Base-by-base conservation (phyloP, 2,797 vertebrate genomes). In the Protosalanx chinensis region DNA sequence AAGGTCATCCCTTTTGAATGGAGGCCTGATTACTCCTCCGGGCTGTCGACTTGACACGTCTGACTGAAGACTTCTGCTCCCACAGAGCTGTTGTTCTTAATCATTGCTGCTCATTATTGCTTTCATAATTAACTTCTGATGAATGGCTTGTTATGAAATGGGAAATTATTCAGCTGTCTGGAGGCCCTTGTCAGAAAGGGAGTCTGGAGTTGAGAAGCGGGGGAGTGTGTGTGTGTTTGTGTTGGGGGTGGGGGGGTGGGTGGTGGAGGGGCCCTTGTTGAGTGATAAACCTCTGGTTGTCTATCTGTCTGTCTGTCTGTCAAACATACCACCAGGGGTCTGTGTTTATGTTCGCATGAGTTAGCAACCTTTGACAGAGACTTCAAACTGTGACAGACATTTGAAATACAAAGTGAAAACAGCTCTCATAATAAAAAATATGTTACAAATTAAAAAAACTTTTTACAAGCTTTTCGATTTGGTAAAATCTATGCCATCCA, bases 61-160 rank as follows among this genome's bases (percentile, higher is more conserved):
- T 67, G 73, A 65, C 66, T 56, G 46, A 59, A 61, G 20, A 59
- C 30, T 35, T 53, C 69, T 72, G n/a, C 35, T 66, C 7, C 46
- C 67, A 57, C 13, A 12, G 58, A n/a, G 33, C 32, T 72, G 71
- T 76, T 71, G 72, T 63, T 68, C n/a, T 3, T 69, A 75, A 78
- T 76, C 23, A 66, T 75, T 68, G 64, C 27, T 58, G 46, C 63
- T 67, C 62, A 59, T 79, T 65, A 76, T 81, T 79, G 77, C 51
- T 80, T 64, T 79, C 53, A 72, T 79, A 73, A 81, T 70, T 71
- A 69, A 66, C 32, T 57, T 66, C 62, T 74, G 46, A 83, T 76
- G 41, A 82, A 78, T 66, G 51, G 56, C 56, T 70, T 72, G 62
- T 46, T 73, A 70, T 81, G 71, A 58, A 71, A 74, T 79, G 59